A percentile compares a stretch with the other conserved stretches of the same genome.
These are phyloP conservation scores for Choloepus didactylus DNA, from an alignment of 2,797 vertebrate genomes.

Conservation along the genomic window DNA sequence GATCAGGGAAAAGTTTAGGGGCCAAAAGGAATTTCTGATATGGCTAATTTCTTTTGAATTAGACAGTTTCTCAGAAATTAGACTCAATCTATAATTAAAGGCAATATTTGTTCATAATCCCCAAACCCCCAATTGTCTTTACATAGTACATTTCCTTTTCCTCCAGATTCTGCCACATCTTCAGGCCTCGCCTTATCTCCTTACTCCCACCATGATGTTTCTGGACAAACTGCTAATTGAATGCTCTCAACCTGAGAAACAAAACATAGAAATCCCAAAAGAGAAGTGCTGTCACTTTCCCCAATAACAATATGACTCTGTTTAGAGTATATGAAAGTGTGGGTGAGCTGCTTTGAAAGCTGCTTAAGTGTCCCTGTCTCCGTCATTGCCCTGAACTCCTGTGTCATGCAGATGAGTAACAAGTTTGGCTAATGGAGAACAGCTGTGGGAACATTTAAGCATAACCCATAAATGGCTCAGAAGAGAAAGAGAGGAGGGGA, in stretches of 20 bases:
- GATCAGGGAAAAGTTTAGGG: slow-evolving; percentile 76
- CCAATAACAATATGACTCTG: background rate
- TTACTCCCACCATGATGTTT: background rate
- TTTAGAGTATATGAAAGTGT: background rate
- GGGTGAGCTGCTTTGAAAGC: background rate
- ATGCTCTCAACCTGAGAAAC: background rate
- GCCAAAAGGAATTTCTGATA: slow-evolving; percentile 64
- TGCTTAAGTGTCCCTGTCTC: background rate
- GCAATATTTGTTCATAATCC: slow-evolving; percentile 56
- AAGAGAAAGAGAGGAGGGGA: background rate
- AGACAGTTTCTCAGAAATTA: slow-evolving; percentile 44
- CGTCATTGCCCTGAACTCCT: background rate
- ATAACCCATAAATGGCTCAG: background rate
- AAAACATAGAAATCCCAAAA: background rate
- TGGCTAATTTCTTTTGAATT: slow-evolving; percentile 65
- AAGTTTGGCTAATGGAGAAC: background rate
- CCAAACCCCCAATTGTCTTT: background rate
- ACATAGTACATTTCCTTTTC: background rate
- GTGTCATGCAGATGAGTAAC: background rate
- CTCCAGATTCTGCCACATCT: background rate
- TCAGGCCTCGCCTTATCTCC: background rate
- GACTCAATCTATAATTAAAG: slow-evolving; percentile 67
- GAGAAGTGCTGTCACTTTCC: background rate
- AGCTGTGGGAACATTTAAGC: background rate
- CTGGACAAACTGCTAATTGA: background rate